Evolutionary conservation across 2,888 invertebrate genomes (phyloP).

Genomic region (Lasius fuliginosus): DNA sequence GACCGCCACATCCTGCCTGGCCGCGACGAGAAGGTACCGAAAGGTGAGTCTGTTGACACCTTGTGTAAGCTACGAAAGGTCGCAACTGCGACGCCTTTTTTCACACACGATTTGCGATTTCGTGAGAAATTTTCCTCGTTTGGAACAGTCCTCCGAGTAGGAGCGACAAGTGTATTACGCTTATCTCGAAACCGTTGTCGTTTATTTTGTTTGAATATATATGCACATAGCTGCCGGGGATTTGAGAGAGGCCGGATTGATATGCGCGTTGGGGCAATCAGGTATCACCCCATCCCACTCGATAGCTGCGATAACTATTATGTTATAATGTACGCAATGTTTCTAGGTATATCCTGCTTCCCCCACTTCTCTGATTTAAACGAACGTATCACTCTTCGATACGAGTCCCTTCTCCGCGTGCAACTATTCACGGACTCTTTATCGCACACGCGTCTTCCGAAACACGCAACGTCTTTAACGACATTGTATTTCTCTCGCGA

Average conservation of each 20-base stretch:
- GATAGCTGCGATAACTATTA: neutral
- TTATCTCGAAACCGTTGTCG: neutral
- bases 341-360: conserved; percentile 10
- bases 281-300: neutral
- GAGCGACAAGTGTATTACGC: neutral
- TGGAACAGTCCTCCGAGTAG: too few relatives aligned
- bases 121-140: neutral
- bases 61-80: neutral
- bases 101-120: neutral
- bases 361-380: conserved; percentile 11
- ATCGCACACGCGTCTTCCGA: neutral
- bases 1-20: conserved; percentile 77
- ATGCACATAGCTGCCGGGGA: too few relatives aligned
- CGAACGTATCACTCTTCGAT: neutral
- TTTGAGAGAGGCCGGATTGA: neutral
- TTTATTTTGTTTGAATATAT: conserved; percentile 13
- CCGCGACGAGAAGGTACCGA: conserved; percentile 78
- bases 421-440: neutral
- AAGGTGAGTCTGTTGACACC: conserved; percentile 75
- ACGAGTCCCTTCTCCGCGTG: neutral
- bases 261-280: neutral
- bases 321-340: neutral
- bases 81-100: conserved; percentile 21
- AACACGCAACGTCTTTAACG: conserved; percentile 26
- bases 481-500: neutral